Evolutionary conservation across 2,797 vertebrate species (phyloP), one percentile per base, ranked within the genome.

Genomic region (Delichon dasypus): DNA sequence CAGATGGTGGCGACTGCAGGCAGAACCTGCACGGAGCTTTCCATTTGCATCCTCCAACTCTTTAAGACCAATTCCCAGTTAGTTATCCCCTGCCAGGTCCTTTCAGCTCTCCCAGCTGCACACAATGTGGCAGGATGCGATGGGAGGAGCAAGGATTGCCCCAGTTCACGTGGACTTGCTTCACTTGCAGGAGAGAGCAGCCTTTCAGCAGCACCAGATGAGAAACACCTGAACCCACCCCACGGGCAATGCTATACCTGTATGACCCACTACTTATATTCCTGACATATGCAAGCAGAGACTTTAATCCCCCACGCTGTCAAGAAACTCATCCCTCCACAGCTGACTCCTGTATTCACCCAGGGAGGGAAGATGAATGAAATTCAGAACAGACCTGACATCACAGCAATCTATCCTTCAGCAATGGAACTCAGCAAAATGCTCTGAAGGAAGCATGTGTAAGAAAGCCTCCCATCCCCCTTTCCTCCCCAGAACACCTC

Each of bases 71-170:
- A 29, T 45, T 66, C 40, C 64, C 48, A 45, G 51, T 18, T 3
- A 75, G 44, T 34, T 53, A 11, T 61, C 34, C 57, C 50, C 72
- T 93, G 66, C 64, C 74, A 93, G 86, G 55, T 90, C 40, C 48
- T 90, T 44, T 55, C 78, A 80, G 86, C 32, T 22, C 73, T 40
- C 44, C 60, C 47, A 38, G 60, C 72, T 22, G 34, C 18, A 57
- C 10, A 2, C 6, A 1, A 29, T 25, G 26, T 66, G 57, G 40
- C 44, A 76, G 62, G 32, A 76, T 16, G 67, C 4, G 0, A 74
- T 85, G 84, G 95, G 96, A 95, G 96, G 95, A 95, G 95, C 90
- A 65, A 94, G 60, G 71, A 79, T 47, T 79, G 38, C 42, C 54
- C 50, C 11, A 1, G 75, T 83, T 90, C 90, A 89, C 32, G 4